Evolutionary conservation across 2,797 vertebrate species (phyloP), one percentile per base, ranked within the genome.

Genomic region (Hippoglossus hippoglossus): DNA sequence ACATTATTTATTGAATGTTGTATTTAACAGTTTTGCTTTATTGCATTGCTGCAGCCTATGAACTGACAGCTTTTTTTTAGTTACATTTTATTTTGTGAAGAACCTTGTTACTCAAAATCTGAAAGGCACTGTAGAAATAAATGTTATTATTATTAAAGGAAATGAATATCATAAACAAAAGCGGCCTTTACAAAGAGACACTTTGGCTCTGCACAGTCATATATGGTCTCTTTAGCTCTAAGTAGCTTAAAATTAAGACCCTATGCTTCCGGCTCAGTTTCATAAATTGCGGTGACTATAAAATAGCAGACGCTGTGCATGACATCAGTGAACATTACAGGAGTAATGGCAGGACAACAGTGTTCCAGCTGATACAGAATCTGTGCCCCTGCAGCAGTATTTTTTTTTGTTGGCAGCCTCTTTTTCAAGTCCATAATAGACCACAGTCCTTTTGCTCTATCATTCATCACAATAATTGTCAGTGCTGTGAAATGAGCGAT

Each of bases 391-490:
- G 81, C 31, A 31, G 41, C 49, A 19, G 51, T 44, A 54, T 41
- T 79, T 41, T 61, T 8, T 52, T 12, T 70, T 39, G 51, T 57
- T 62, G 25, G 44, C 46, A 67, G 71, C 52, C 11, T 3, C 13
- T 58, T 28, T 31, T 54, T 49, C 25, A 11, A 67, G 49, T 21
- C 5, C 31, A 26, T 56, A 63, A 72, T 6, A 62, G 46, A 54
- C 8, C 22, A 19, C 41, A 36, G 22, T 59, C 54, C 22, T 57
- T 73, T 36, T 54, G 55, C 55, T 64, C 50, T 6, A 5, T 63
- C 65, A 67, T 76, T 71, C 56, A 64, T 81, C 77, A 47, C 64
- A 56, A 41, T 63, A 44, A 67, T 49, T 18, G 6, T 47, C 56
- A 54, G 8, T 58, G 49, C 0, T 50, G 10, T 21, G 26, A 22